These are phyloP conservation scores for Epinephelus coioides DNA, from an alignment of 2,797 vertebrate genomes.

Conservation along the genomic window DNA sequence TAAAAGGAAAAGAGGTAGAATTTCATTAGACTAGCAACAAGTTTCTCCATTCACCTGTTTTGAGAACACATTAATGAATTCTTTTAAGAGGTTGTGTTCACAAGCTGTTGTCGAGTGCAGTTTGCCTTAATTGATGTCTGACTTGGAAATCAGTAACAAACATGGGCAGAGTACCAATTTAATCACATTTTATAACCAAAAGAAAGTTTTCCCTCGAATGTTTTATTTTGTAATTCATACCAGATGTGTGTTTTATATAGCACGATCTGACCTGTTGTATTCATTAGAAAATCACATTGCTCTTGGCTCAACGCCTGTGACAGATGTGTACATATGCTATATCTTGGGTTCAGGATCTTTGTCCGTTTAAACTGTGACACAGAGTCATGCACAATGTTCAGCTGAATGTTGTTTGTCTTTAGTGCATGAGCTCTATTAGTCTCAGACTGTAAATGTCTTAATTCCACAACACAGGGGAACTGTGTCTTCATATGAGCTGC, in stretches of 20 bases:
- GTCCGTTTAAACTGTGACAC: conserved; percentile 4
- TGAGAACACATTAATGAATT: conserved; percentile 12
- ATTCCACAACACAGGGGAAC: conserved; percentile 22
- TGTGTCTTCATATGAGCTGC: conserved; percentile 31
- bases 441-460: conserved; percentile 28
- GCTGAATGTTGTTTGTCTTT: conserved; percentile 14
- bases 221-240: neutral
- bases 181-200: neutral
- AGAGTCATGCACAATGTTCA: neutral
- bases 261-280: neutral
- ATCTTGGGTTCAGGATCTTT: conserved; percentile 5
- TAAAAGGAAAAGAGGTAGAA: neutral
- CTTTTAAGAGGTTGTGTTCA: conserved; percentile 7
- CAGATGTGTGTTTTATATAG: neutral
- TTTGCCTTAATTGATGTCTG: neutral
- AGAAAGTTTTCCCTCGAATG: neutral
- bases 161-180: neutral
- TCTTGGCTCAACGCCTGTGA: neutral
- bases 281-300: neutral
- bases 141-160: neutral
- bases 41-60: neutral
- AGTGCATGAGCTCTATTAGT: conserved; percentile 16
- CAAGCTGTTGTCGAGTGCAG: conserved; percentile 20
- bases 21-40: neutral
- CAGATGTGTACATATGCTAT: neutral